Base-by-base conservation (phyloP, 2,888 invertebrate species). In the Philereme vetulata region DNA sequence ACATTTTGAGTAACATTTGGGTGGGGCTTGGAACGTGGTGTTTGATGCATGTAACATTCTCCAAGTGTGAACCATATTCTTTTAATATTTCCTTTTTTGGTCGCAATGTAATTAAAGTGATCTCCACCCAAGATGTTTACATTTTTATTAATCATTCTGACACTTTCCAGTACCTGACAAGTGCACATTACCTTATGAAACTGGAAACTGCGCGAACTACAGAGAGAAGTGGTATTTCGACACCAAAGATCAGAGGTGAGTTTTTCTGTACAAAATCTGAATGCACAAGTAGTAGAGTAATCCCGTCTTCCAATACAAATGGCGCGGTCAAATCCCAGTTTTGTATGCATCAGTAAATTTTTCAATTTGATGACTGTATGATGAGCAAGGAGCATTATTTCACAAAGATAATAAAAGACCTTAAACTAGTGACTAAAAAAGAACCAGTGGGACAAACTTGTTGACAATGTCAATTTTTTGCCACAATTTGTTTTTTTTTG, bases 151-250 rank as follows among this genome's bases (percentile, higher is more conserved):
- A 43, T 47, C 36, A n/a, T 55, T 4, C 1, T 51, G 10, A 34
- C n/a, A 4, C 46, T 64, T 80, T 78, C 1, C 80, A 84, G 86
- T 77, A 33, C 81, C 83, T 68, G 86, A 84, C 72, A 88, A 93
- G 42, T 98, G 98, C 80, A 94, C 95, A 51, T 90, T 97, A 67
- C 96, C 97, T 0, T 95, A 96, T 2, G 93, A 94, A 60, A 91
- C 94, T 59, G 98, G 98, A 8, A 95, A 95, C 46, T 98, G 98
- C 74, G 94, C 94, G 56, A 94, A 95, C 72, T 97, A 96, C 78
- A 94, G 93, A 5, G 90, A 94, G 62, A 93, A 94, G 61, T 98
- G 97, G 96, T 98, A 96, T 90, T 98, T 94, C 84, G 97, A 98
- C 80, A 95, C 96, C 0, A 93, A 93, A 72, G 94, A 95, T 49